Evolutionary conservation across 2,888 invertebrate genomes (phyloP).

Genomic region (Artemia sp.): DNA sequence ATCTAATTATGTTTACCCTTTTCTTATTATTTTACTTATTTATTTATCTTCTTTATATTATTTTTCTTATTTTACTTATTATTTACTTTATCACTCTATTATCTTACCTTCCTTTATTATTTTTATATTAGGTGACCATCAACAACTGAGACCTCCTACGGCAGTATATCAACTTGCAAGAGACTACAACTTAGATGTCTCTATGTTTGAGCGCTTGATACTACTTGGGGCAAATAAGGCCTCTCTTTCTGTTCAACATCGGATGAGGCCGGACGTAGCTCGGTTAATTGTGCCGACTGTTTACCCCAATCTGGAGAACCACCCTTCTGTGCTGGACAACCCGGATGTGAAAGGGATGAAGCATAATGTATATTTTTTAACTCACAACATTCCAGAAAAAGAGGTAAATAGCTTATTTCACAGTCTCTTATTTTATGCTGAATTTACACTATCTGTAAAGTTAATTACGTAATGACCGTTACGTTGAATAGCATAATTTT

Average conservation of each 20-base stretch:
- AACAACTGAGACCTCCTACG: conserved; percentile 56
- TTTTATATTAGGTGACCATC: conserved; percentile 46
- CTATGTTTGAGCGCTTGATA: conserved; percentile 64
- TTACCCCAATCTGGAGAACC: conserved; percentile 45
- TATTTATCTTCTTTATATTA: too few relatives aligned
- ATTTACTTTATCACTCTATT: too few relatives aligned
- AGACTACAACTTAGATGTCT: conserved; percentile 51
- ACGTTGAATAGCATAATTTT: too few relatives aligned
- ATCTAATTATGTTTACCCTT: too few relatives aligned
- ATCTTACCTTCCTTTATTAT: too few relatives aligned
- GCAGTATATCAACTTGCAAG: conserved; percentile 48
- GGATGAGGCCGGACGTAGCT: conserved; percentile 54
- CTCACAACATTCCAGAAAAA: conserved; percentile 43
- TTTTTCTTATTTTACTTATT: too few relatives aligned
- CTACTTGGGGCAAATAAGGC: conserved; percentile 44
- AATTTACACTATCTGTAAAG: too few relatives aligned
- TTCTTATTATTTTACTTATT: too few relatives aligned
- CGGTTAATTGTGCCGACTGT: conserved; percentile 44
- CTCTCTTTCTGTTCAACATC: conserved; percentile 47
- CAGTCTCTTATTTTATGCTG: too few relatives aligned
- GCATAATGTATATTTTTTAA: conserved; percentile 48
- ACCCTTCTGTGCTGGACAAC: conserved; percentile 41
- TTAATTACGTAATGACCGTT: too few relatives aligned
- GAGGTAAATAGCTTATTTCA: conserved; percentile 31
- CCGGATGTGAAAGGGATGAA: conserved; percentile 42